Conservation (phyloP, 2,797 vertebrate species). For the Scolopax rusticola region DNA sequence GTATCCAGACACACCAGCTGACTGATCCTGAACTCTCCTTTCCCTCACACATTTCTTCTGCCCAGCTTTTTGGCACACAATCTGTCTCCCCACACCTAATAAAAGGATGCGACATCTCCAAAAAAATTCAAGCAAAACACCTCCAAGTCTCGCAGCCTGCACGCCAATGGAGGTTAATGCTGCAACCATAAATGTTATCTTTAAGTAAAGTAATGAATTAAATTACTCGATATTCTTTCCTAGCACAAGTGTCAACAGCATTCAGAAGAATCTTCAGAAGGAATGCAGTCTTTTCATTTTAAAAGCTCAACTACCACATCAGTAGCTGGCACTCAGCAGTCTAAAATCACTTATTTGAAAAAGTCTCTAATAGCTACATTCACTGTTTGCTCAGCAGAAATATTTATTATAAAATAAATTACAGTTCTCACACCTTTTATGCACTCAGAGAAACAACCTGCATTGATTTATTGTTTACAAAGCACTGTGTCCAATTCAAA, state of each 20-base stretch:
- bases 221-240: slow-evolving; percentile 36
- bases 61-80: not conserved
- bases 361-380: slow-evolving; percentile 62
- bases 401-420: slow-evolving; percentile 74
- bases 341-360: slow-evolving; percentile 71
- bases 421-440: slow-evolving; percentile 66
- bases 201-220: slow-evolving; percentile 57
- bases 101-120: not conserved
- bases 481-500: not conserved
- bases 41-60: not conserved
- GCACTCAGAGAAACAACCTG: slow-evolving; percentile 45
- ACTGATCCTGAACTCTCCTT: not conserved
- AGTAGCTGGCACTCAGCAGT: slow-evolving; percentile 46
- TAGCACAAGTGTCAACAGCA: slow-evolving; percentile 33
- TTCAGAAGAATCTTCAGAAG: slow-evolving; percentile 53
- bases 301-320: slow-evolving; percentile 41
- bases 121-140: not conserved
- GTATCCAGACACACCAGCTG: not conserved
- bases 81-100: not conserved
- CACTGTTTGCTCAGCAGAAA: slow-evolving; percentile 69
- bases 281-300: slow-evolving; percentile 51
- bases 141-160: not conserved
- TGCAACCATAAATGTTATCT: slow-evolving; percentile 1
- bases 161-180: slow-evolving; percentile 8
- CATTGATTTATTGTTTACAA: slow-evolving; percentile 59